phyloP scores from a whole-genome alignment of 2,797 vertebrate species.

The Malacoraja senta region DNA sequence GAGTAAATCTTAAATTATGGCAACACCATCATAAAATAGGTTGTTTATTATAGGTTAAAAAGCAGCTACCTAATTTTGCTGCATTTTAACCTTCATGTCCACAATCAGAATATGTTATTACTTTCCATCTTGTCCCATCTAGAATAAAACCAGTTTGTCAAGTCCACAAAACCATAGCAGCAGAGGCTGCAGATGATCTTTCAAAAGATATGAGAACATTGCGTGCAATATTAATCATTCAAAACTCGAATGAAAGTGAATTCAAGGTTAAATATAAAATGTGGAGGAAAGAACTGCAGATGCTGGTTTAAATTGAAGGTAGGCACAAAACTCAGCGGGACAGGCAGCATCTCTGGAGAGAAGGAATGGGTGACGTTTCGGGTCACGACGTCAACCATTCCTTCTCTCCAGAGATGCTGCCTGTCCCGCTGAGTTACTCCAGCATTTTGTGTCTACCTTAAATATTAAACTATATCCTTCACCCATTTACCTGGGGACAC shows the following conservation, averaged over 20 bases:
- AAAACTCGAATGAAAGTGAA: background rate
- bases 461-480: background rate
- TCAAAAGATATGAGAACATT: background rate
- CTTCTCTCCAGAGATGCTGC: too few species aligned
- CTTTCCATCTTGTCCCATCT: background rate
- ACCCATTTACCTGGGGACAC: background rate
- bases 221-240: background rate
- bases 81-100: background rate
- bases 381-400: too few species aligned
- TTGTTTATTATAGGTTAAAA: constrained; percentile 41
- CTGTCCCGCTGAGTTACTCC: too few species aligned
- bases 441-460: background rate
- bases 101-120: background rate
- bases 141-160: background rate
- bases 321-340: too few species aligned
- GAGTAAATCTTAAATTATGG: constrained; percentile 44
- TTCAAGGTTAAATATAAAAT: background rate
- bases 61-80: background rate
- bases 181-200: background rate
- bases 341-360: too few species aligned
- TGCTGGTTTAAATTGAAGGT: too few species aligned
- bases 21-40: constrained; percentile 42
- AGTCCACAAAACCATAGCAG: background rate
- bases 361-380: too few species aligned
- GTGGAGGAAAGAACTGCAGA: too few species aligned